A percentile compares a stretch with the other conserved stretches of the same genome.
phyloP scores from a whole-genome alignment of 2,888 invertebrate genomes.

The Parnassius smintheus region DNA sequence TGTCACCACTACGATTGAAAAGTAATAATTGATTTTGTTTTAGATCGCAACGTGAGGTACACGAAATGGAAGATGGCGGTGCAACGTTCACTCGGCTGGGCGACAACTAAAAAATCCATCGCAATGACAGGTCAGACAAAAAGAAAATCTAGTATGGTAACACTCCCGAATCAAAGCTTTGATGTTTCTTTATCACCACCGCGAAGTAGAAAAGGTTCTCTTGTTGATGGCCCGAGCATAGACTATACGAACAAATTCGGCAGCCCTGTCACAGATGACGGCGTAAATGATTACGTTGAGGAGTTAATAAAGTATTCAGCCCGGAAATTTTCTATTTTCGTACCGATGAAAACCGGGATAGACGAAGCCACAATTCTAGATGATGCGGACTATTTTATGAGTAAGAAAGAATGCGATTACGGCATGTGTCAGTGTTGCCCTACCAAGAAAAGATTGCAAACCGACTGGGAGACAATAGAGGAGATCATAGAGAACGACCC shows the following conservation, averaged over 20 bases:
- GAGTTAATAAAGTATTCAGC: conserved; percentile 63
- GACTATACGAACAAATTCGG: conserved; percentile 31
- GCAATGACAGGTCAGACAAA: conserved; percentile 88
- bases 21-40: not conserved
- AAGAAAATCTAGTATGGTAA: conserved; percentile 58
- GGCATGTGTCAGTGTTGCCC: conserved; percentile 67
- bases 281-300: conserved; percentile 50
- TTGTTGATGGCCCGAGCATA: conserved; percentile 37
- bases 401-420: conserved; percentile 70
- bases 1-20: not conserved
- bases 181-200: conserved; percentile 42
- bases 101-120: conserved; percentile 85
- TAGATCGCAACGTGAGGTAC: conserved; percentile 91
- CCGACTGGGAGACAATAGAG: conserved; percentile 69
- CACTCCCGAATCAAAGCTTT: conserved; percentile 40
- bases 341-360: conserved; percentile 45
- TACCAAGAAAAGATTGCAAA: conserved; percentile 49
- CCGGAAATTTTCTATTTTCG: conserved; percentile 61
- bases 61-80: conserved; percentile 98
- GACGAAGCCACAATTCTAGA: conserved; percentile 65
- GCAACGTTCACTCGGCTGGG: conserved; percentile 95
- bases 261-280: conserved; percentile 39
- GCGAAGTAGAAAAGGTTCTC: conserved; percentile 49
- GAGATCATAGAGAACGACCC: conserved; percentile 75
- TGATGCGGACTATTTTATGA: conserved; percentile 63